phyloP scores from a whole-genome alignment of 2,113 vertebrate species.

The Colius striatus region DNA sequence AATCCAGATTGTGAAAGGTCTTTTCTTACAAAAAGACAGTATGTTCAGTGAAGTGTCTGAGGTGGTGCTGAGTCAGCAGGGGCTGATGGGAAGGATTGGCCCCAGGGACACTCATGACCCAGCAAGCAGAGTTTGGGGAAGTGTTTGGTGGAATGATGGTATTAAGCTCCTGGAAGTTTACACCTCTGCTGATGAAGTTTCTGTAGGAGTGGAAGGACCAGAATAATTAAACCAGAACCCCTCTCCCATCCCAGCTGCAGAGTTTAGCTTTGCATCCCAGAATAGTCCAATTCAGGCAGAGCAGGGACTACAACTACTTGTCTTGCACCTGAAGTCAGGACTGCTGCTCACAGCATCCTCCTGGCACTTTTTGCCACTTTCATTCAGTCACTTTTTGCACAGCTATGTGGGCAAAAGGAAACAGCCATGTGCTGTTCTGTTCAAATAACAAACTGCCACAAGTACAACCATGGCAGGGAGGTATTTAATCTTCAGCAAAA shows the following conservation, averaged over 20 bases:
- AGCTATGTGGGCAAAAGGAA: neutral
- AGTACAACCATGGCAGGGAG: neutral
- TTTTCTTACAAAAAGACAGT: neutral
- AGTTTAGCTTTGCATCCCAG: neutral
- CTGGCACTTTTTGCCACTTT: rapidly evolving
- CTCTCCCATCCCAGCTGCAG: neutral
- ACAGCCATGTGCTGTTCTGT: neutral
- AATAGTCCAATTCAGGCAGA: neutral
- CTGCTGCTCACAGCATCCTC: neutral
- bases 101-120: neutral
- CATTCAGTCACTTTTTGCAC: neutral
- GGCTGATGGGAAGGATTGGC: neutral
- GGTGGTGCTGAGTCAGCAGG: neutral
- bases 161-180: neutral
- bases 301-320: neutral
- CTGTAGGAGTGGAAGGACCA: neutral
- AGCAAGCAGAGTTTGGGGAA: neutral
- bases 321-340: neutral
- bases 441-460: neutral
- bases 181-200: neutral
- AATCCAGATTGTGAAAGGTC: neutral
- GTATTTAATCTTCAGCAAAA: neutral
- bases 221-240: neutral
- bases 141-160: rapidly evolving
- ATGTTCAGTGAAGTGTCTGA: rapidly evolving